Base-by-base conservation (phyloP, 2,888 invertebrate species). In the Brassicogethes aeneus region DNA sequence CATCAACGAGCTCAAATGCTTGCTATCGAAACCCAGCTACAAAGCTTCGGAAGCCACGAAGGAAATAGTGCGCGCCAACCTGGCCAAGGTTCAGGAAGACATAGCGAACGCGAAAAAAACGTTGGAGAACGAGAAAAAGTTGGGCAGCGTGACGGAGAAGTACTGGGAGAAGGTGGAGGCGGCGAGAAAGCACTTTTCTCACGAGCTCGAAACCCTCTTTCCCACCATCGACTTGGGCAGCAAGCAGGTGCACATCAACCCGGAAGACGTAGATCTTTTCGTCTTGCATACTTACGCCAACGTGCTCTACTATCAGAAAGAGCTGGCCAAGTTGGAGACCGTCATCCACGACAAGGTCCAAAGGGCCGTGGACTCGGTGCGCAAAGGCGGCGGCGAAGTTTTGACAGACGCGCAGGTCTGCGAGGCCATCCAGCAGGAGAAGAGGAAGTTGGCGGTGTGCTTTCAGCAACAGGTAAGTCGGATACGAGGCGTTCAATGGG, bases 81-180 rank as follows among this genome's bases (percentile, higher is more conserved):
- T 80, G 46, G 70, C 56, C 5, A 61, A 60, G 64, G 51, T 79
- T 12, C 60, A 72, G 5, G 70, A 72, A 0, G 82, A 85, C 50
- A 72, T 88, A 1, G 66, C 69, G 16, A 62, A 60, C 0, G 80
- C 79, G 0, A 81, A 80, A 54, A 69, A 72, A 3, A 72, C 71
- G 3, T 78, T 78, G 41, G 76, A 76, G 15, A 61, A 64, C 0
- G 79, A 80, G 44, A 60, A 71, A 34, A 73, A 75, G 16, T 69
- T 70, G 34, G 70, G 80, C 0, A 74, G 72, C 34, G 70, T 90
- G 1, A 77, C 85, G 13, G 84, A 88, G 47, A 82, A 79, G 56
- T 93, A 88, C 60, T 89, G 90, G 82, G 81, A 80, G 39, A 81
- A 87, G 69, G 87, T 88, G 56, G 73, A 76, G 49, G 62, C 69